Evolutionary conservation across 2,888 invertebrate species (phyloP).

Genomic region (Parnassius mnemosyne): DNA sequence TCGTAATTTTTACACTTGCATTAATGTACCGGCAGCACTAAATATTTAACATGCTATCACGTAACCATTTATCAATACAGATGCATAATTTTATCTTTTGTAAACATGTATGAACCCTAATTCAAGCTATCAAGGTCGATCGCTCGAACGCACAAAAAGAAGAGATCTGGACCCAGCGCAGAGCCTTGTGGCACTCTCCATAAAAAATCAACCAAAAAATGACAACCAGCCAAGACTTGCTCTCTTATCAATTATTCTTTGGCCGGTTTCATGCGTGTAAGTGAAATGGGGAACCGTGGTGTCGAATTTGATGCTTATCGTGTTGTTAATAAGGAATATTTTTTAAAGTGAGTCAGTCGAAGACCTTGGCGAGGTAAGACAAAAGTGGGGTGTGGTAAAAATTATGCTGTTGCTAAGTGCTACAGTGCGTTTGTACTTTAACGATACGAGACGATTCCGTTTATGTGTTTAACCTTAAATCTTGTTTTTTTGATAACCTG

Average conservation of each 20-base stretch:
- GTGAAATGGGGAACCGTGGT: conserved; percentile 31
- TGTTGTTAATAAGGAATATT: conserved; percentile 13
- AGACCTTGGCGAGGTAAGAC: conserved; percentile 49
- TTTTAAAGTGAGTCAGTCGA: conserved; percentile 28
- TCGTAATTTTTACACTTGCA: background rate
- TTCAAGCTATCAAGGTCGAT: conserved; percentile 33
- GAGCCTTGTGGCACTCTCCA: conserved; percentile 37
- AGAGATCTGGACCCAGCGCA: conserved; percentile 31
- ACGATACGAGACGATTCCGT: conserved; percentile 17
- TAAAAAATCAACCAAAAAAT: conserved; percentile 33
- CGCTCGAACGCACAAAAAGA: conserved; percentile 23
- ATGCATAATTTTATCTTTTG: conserved; percentile 15
- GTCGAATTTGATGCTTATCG: conserved; percentile 26
- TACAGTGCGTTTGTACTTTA: conserved; percentile 14
- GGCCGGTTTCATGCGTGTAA: conserved; percentile 42
- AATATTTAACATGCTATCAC: conserved; percentile 11
- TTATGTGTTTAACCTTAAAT: conserved; percentile 18
- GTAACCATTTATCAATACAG: conserved; percentile 17
- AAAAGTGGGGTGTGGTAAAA: conserved; percentile 50
- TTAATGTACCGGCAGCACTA: background rate
- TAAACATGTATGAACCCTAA: conserved; percentile 24
- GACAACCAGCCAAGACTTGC: conserved; percentile 41
- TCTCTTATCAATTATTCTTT: conserved; percentile 46
- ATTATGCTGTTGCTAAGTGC: conserved; percentile 56
- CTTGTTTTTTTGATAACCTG: conserved; percentile 14